Percentiles rank a stretch among this genome's conserved stretches.
These are phyloP conservation scores for Elegia similella DNA, from an alignment of 2,888 invertebrate species.

Conservation along the genomic window DNA sequence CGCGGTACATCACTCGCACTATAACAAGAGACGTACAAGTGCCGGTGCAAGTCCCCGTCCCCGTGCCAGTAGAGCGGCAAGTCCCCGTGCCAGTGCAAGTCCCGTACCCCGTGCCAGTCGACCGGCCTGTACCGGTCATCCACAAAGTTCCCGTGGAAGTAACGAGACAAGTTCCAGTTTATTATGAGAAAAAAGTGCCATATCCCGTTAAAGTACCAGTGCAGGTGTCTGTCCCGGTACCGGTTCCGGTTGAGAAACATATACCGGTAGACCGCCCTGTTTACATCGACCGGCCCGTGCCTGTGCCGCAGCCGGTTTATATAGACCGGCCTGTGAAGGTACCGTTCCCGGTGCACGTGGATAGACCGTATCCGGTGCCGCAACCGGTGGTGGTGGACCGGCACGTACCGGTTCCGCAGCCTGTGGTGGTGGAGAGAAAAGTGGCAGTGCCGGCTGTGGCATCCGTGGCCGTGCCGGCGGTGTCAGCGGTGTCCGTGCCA, in stretches of 20 bases:
- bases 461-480: constrained; percentile 17
- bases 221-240: constrained; percentile 81
- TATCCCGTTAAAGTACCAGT: constrained; percentile 78
- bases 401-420: constrained; percentile 45
- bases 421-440: constrained; percentile 38
- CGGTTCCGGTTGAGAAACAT: constrained; percentile 80
- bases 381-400: constrained; percentile 59
- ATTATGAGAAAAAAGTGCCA: constrained; percentile 73
- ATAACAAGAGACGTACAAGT: constrained; percentile 70
- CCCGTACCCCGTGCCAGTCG: constrained; percentile 76
- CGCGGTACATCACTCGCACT: constrained; percentile 68
- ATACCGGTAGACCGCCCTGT: constrained; percentile 83
- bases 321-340: constrained; percentile 82
- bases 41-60: constrained; percentile 74
- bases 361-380: constrained; percentile 73
- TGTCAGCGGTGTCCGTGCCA: constrained; percentile 22
- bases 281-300: constrained; percentile 78
- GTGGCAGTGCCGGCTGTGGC: constrained; percentile 37
- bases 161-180: constrained; percentile 71
- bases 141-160: constrained; percentile 77
- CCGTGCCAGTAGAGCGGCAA: constrained; percentile 70
- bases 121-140: constrained; percentile 76
- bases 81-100: constrained; percentile 77
- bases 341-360: constrained; percentile 82
- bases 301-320: constrained; percentile 77